Evolutionary conservation across 2,113 vertebrate genomes (phyloP), one percentile per base, ranked within the genome.

Genomic region (Choloepus hoffmanni): DNA sequence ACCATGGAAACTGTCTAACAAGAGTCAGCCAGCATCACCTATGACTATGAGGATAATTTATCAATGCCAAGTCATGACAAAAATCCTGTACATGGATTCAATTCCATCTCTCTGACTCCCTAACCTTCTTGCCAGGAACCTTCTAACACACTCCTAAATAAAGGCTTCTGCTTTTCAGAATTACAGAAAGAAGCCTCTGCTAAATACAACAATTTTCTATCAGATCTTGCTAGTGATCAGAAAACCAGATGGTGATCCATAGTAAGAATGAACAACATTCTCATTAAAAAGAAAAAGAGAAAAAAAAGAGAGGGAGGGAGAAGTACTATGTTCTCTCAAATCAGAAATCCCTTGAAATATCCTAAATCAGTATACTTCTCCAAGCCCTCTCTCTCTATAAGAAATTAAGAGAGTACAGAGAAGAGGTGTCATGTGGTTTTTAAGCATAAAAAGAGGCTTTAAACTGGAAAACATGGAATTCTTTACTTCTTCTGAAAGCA

Each of bases 21-120:
- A 98, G 98, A 98, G 98, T 98, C 98, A 98, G 98, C 97, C 98
- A 97, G 95, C 94, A 95, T 98, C 98, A 98, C 98, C 98, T 98
- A 97, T 97, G 97, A 97, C 98, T 97, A 95, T 85, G 89, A 92
- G 83, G 97, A 98, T 98, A 97, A 98, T 97, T 98, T 96, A 97
- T 98, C 95, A 98, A 96, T 95, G 98, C 97, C 97, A 98, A 98
- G 90, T 96, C 95, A 95, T 94, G 97, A 98, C 98, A 98, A 98
- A 98, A 92, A 98, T 91, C 95, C 94, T 97, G 95, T 97, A 98
- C 40, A 96, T 3, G 0, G 70, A 91, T 92, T 98, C 95, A 94
- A 96, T 97, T 98, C 97, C 95, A 96, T 97, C 73, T 92, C 73
- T 97, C 97, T 95, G 94, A 97, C 97, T 94, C 85, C 24, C 93